Evolutionary conservation across 2,113 vertebrate species (phyloP).

Genomic region (Microcebus tavaratra): DNA sequence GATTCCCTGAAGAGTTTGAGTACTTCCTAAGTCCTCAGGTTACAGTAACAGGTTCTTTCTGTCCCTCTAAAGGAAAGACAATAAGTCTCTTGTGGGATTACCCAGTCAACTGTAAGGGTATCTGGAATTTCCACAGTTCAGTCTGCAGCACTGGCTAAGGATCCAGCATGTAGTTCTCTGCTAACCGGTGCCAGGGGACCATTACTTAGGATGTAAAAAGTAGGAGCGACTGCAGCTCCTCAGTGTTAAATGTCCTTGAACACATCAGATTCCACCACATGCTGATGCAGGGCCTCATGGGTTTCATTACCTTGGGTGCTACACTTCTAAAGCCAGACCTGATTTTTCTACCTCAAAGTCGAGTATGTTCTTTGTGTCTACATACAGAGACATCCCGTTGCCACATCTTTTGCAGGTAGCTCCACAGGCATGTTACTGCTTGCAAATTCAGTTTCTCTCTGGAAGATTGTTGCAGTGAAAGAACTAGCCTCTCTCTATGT

Average conservation of each 20-base stretch:
- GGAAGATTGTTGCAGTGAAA: neutral
- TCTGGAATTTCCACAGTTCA: neutral
- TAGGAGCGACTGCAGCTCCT: neutral
- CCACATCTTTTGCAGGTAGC: neutral
- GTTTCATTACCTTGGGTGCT: neutral
- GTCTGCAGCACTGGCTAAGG: neutral
- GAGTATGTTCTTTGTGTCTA: neutral
- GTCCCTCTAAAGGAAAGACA: neutral
- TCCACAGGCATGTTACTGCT: neutral
- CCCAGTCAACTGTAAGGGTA: neutral
- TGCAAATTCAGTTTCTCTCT: neutral
- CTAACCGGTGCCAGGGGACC: neutral
- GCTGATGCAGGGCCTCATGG: neutral
- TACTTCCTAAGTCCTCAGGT: neutral
- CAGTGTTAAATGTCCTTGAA: neutral
- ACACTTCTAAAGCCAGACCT: slow-evolving; percentile 23
- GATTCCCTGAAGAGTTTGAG: neutral
- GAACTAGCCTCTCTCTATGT: neutral
- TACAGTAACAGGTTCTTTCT: neutral
- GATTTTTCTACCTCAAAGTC: neutral
- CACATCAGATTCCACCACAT: neutral
- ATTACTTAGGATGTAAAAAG: neutral
- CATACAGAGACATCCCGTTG: neutral
- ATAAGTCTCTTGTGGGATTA: neutral
- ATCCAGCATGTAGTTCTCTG: neutral